phyloP scores from a whole-genome alignment of 1,140 invertebrate species.

The Eulimnadia texana region DNA sequence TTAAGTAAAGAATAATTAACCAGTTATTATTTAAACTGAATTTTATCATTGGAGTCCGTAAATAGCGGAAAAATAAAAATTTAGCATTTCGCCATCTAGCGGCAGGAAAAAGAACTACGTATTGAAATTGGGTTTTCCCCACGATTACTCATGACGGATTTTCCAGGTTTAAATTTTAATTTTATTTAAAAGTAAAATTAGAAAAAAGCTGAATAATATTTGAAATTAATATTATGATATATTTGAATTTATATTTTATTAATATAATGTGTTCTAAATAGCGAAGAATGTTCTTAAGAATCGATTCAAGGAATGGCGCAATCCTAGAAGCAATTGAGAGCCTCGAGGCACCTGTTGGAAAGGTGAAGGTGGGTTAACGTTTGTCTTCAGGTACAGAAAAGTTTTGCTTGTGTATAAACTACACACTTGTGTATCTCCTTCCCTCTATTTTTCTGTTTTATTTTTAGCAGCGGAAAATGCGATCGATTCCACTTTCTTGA shows the following conservation, averaged over 20 bases:
- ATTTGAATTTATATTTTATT: no score
- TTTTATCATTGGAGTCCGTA: no score
- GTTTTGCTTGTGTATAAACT: background rate
- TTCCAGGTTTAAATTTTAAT: no score
- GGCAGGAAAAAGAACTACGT: background rate
- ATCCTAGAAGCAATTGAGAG: background rate
- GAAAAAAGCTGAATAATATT: no score
- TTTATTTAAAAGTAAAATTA: no score
- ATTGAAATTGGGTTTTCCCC: background rate
- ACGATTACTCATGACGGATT: no score
- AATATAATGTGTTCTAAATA: no score
- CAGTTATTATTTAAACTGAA: no score
- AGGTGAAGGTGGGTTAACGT: no score
- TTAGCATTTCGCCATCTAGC: background rate
- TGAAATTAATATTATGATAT: no score
- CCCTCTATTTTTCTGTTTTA: background rate
- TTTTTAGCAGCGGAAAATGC: background rate
- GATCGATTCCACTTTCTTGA: background rate
- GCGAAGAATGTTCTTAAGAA: background rate
- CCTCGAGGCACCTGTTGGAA: background rate
- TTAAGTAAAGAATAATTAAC: no score
- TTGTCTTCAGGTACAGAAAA: background rate
- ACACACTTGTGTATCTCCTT: background rate
- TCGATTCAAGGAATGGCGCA: background rate
- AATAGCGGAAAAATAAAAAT: no score